Percentiles rank a stretch among this genome's conserved stretches.
Conservation (phyloP, 1,140 invertebrate genomes). For the Cherax destructor region DNA sequence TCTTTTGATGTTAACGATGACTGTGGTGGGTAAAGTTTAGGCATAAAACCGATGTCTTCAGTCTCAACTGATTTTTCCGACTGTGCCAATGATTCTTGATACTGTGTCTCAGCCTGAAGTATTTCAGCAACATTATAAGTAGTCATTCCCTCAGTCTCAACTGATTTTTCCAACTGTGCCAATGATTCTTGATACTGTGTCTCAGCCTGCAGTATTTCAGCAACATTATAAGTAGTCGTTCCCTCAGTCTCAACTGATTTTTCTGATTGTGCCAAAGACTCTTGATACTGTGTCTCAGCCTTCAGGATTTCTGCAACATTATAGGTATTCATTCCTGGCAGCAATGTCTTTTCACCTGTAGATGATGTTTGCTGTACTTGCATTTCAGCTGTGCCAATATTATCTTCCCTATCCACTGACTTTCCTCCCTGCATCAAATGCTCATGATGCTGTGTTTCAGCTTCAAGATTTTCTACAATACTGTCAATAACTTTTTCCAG, state of each 20-base stretch:
- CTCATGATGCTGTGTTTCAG: slow-evolving; percentile 5
- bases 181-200: background rate
- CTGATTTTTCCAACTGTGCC: background rate
- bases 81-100: background rate
- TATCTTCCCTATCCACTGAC: background rate
- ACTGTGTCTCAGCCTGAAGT: background rate
- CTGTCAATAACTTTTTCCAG: background rate
- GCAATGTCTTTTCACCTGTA: background rate
- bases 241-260: background rate
- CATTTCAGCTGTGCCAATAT: too few species aligned
- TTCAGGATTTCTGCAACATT: slow-evolving; percentile 6
- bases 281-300: slow-evolving; percentile 4
- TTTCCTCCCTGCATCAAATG: background rate
- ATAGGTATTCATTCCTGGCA: background rate
- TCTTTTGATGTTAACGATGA: background rate
- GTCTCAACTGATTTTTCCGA: background rate
- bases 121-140: background rate
- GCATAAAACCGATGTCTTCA: background rate
- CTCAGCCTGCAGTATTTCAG: slow-evolving; percentile 5
- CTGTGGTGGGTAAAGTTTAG: background rate
- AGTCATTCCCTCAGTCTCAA: background rate
- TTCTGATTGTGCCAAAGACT: background rate
- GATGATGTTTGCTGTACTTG: background rate
- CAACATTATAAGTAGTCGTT: background rate
- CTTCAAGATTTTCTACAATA: background rate